These are phyloP conservation scores for Chanos chanos DNA, from an alignment of 2,797 vertebrate species.

Conservation along the genomic window DNA sequence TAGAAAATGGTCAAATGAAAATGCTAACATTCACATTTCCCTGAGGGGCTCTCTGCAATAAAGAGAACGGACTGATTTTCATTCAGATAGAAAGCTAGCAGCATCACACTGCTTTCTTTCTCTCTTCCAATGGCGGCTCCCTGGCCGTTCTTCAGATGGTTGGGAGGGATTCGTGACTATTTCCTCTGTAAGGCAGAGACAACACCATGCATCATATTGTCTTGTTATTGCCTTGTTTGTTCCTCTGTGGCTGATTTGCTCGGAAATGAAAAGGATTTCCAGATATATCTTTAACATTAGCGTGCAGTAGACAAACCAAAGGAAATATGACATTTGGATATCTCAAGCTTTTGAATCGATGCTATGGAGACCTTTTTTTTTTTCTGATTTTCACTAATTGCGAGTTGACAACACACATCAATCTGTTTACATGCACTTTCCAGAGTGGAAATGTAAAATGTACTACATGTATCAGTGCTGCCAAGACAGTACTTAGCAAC, in stretches of 20 bases:
- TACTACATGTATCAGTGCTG: too few relatives aligned
- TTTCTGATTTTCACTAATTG: too few relatives aligned
- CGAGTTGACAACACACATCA: too few relatives aligned
- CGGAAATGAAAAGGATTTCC: slow-evolving; percentile 56
- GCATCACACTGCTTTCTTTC: slow-evolving; percentile 16
- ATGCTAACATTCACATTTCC: slow-evolving; percentile 55
- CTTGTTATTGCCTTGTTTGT: slow-evolving; percentile 49
- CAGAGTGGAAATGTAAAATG: too few relatives aligned
- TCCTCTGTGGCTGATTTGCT: slow-evolving; percentile 47
- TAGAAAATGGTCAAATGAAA: slow-evolving; percentile 46
- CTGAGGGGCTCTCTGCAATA: slow-evolving; percentile 51
- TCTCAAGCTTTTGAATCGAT: too few relatives aligned
- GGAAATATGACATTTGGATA: slow-evolving; percentile 24
- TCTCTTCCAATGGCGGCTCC: slow-evolving; percentile 27
- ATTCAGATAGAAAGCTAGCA: slow-evolving; percentile 55
- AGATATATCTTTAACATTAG: slow-evolving; percentile 38
- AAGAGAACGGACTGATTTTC: slow-evolving; percentile 56
- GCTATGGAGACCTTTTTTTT: too few relatives aligned
- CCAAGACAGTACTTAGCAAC: neutral
- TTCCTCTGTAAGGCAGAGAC: slow-evolving; percentile 52
- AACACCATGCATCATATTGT: slow-evolving; percentile 58
- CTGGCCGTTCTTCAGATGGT: slow-evolving; percentile 52
- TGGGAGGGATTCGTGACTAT: slow-evolving; percentile 52
- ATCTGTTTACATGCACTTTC: too few relatives aligned
- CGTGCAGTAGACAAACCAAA: slow-evolving; percentile 27